Percentiles rank a stretch among this genome's conserved stretches.
Evolutionary conservation across 2,888 invertebrate genomes (phyloP).

Genomic region (Tenthredo livida): DNA sequence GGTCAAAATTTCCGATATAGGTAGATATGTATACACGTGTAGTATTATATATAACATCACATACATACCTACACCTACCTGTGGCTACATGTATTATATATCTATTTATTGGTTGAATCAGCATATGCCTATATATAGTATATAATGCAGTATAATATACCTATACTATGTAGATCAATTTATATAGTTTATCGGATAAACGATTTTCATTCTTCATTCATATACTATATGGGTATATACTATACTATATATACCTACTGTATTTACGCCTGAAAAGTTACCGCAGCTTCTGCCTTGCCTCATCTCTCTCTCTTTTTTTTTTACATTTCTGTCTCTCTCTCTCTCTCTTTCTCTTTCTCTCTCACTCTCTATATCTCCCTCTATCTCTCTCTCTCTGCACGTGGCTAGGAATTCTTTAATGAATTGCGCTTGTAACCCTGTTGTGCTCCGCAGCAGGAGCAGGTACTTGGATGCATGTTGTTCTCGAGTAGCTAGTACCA

Average conservation of each 20-base stretch:
- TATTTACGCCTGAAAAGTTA: background rate
- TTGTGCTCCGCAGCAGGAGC: background rate
- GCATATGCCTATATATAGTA: background rate
- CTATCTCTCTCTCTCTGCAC: background rate
- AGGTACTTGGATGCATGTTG: slow-evolving; percentile 31
- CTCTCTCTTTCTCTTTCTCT: background rate
- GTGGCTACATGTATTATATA: background rate
- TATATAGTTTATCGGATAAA: background rate
- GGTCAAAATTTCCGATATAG: too few species aligned
- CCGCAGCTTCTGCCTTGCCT: background rate
- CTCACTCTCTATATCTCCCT: background rate
- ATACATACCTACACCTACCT: background rate
- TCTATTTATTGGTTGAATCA: background rate
- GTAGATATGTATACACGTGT: too few species aligned
- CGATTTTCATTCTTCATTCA: background rate
- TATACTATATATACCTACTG: background rate
- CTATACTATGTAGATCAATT: background rate
- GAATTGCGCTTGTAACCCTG: slow-evolving; percentile 39
- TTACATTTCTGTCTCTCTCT: background rate
- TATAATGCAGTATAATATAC: background rate
- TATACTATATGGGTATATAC: too few species aligned
- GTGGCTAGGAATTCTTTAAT: slow-evolving; percentile 32
- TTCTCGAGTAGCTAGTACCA: slow-evolving; percentile 35
- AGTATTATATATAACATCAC: too few species aligned
- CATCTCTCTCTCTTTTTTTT: background rate